Percentiles rank a stretch among this genome's conserved stretches.
Conservation (phyloP, 35 echinoderm and acorn worm species). For the Stichopus chloronotus region DNA sequence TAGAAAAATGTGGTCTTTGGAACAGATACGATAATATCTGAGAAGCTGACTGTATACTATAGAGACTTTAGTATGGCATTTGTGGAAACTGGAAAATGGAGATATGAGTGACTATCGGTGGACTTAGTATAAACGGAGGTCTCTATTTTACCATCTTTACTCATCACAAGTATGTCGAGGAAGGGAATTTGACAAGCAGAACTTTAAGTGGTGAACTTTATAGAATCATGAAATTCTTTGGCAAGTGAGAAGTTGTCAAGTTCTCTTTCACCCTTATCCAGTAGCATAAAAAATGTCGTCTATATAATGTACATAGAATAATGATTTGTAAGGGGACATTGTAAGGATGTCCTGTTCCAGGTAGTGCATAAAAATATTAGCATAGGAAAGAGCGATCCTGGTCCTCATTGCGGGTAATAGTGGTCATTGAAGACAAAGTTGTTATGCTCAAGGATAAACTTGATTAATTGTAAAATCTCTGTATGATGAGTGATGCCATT, state of each 20-base stretch:
- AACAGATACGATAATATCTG: not conserved
- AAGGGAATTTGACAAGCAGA: not conserved
- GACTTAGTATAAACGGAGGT: not conserved
- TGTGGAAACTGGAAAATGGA: not conserved
- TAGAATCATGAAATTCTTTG: not conserved
- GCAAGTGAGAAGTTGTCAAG: not conserved
- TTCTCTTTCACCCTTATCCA: conserved; percentile 12
- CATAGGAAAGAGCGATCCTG: conserved; percentile 4
- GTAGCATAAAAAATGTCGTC: not conserved
- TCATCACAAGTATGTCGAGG: conserved; percentile 9
- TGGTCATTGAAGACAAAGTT: conserved; percentile 4
- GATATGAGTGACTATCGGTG: conserved; percentile 5
- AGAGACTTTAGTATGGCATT: not conserved
- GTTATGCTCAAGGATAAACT: conserved; percentile 1
- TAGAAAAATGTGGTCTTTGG: not conserved
- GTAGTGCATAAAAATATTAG: conserved; percentile 4
- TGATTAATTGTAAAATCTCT: not conserved
- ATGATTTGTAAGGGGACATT: not conserved
- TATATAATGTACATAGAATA: not conserved
- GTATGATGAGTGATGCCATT: not conserved
- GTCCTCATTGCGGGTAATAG: not conserved
- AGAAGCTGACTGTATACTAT: conserved; percentile 32
- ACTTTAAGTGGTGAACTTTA: conserved; percentile 18
- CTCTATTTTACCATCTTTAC: not conserved
- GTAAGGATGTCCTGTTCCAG: not conserved